Base-by-base conservation (phyloP, 2,113 vertebrate genomes). In the Leptocoma aspasia region DNA sequence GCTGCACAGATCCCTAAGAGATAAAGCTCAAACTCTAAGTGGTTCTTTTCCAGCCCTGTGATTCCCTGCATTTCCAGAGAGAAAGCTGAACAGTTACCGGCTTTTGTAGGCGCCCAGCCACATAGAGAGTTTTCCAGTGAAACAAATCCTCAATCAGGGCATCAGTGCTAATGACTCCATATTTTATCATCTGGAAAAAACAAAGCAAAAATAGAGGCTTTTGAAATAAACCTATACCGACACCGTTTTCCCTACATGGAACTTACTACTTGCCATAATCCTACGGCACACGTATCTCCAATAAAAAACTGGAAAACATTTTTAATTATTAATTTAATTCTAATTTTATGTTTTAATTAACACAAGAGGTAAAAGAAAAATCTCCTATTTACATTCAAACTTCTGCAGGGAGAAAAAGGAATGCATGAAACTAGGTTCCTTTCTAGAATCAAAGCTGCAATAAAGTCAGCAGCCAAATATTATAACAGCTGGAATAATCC, bases 81-180 rank as follows among this genome's bases (percentile, higher is more conserved):
- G 21, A 26, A 21, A 81, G 63, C 7, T 3, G 31, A 94, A 71
- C 9, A 71, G 98, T 98, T 92, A 99, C 99, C 35, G 99, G 99
- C 94, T 99, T 99, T 72, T 99, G 99, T 16, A 99, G 98, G 49
- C 99, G 98, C 70, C 99, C 99, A 66, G 99, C 99, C 5, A 99
- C 94, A 33, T 99, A 99, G 76, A 99, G 81, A 13, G 98, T 99
- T 82, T 98, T 99, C 99, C 99, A 99, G 97, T 98, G 98, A 77
- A 99, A 95, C 57, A 99, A 97, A 93, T 99, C 99, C 31, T 99
- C 98, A 50, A 99, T 98, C 84, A 99, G 97, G 30, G 97, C 69
- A 37, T 98, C 98, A 9, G 99, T 99, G 94, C 98, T 99, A 76
- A 99, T 98, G 37, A 99, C 98, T 6, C 99, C 99, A 2, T 99